Evolutionary conservation across 1,140 invertebrate species (phyloP), one percentile per base, ranked within the genome.

Genomic region (Harpegnathos saltator): DNA sequence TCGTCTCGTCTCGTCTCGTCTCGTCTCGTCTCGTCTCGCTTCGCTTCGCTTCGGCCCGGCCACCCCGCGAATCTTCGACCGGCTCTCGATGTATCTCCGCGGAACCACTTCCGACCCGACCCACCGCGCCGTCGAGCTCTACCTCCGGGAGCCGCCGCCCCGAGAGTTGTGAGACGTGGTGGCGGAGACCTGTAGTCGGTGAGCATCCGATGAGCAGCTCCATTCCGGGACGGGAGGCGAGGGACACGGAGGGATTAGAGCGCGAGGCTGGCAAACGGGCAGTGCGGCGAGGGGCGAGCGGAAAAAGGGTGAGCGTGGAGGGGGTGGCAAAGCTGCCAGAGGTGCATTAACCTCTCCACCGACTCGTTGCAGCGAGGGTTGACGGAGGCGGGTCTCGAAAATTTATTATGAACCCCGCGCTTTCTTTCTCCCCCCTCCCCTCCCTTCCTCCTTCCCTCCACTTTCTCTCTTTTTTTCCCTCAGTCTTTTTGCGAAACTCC

Each of bases 331-430:
- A 71, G 65, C 56, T 80, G 44, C 54, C 65, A 65, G 66, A 72
- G 72, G 66, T 80, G 77, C 83, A 84, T 84, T 84, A 84, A 81
- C 65, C 58, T 72, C 65, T 33, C 19, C 65, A 12, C 33, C 50
- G 22, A 68, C 44, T 69, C 56, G 58, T 59, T 62, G 63, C 38
- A 84, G 62, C 65, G 66, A 65, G 29, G 48, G 59, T 84, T 84
- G 77, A 72, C 24, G 26, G 24, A 33, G 19, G 66, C 66, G 75
- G 50, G 48, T 71, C 59, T 50, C 14, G 59, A 84, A 81, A 81
- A 84, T 84, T 81, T 81, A 84, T 84, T 81, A 80, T 69, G 26
- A 72, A 48, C 50, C 24, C 33, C 50, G 38, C 48, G 14, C 26
- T 48, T 38, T 38, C 65, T 11, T 44, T 19, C 14, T 54, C 19